These are phyloP conservation scores for Siniperca chuatsi DNA, from an alignment of 2,113 vertebrate species.

Conservation along the genomic window DNA sequence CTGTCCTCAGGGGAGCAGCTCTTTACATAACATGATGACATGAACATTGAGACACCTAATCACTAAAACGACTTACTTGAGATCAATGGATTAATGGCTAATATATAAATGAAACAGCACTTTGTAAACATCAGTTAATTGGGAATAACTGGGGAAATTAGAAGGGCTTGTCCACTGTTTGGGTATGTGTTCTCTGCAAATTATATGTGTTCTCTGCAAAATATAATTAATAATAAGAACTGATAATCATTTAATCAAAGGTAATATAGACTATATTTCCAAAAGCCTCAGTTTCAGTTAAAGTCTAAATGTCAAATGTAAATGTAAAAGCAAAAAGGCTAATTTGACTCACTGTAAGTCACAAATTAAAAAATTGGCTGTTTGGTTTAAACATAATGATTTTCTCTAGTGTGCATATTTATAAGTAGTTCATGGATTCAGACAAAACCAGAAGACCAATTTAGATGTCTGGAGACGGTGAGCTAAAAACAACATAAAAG, in stretches of 20 bases:
- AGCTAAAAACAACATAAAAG: neutral
- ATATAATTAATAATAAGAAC: neutral
- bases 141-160: neutral
- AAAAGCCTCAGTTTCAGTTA: neutral
- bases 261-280: neutral
- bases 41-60: neutral
- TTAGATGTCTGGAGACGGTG: constrained; percentile 25
- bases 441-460: constrained; percentile 24
- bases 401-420: constrained; percentile 1
- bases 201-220: neutral
- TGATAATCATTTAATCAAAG: neutral
- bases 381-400: neutral
- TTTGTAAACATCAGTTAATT: neutral
- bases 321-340: neutral
- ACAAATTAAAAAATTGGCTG: neutral
- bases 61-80: neutral
- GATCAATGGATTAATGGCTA: neutral
- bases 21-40: neutral
- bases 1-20: constrained; percentile 15
- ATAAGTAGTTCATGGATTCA: constrained; percentile 28
- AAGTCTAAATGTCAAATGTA: neutral
- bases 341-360: neutral
- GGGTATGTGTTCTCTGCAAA: neutral
- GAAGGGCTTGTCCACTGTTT: neutral
- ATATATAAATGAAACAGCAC: neutral